Conservation (phyloP, 2,888 invertebrate species). For the Pandemis heparana region DNA sequence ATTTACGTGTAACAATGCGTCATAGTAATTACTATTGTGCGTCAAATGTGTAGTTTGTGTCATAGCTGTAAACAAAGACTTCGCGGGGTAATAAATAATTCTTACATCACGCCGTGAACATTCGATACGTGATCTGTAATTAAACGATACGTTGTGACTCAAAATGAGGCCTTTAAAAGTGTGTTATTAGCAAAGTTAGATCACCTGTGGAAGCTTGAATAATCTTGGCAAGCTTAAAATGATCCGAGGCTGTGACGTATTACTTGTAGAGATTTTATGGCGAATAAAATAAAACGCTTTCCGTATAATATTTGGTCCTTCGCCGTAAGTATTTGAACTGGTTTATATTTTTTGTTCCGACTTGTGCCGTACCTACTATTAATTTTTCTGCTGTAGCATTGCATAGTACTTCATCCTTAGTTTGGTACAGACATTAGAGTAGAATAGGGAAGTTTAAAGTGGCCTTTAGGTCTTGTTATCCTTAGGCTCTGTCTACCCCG, state of each 20-base stretch:
- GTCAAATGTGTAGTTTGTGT: constrained; percentile 29
- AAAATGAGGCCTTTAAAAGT: constrained; percentile 37
- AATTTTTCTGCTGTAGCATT: too few species aligned
- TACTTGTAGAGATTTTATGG: too few species aligned
- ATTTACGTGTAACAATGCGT: constrained; percentile 21
- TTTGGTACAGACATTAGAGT: too few species aligned
- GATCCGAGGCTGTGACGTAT: neutral
- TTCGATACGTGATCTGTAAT: constrained; percentile 72
- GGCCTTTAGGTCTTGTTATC: too few species aligned
- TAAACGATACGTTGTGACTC: constrained; percentile 55
- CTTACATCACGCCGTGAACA: constrained; percentile 71
- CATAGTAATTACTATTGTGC: constrained; percentile 36
- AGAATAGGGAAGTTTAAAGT: too few species aligned
- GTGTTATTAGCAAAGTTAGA: constrained; percentile 33
- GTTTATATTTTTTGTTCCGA: too few species aligned
- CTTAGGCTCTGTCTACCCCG: too few species aligned
- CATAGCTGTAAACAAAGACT: constrained; percentile 58
- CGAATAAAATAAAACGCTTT: too few species aligned
- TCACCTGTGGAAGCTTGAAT: constrained; percentile 24
- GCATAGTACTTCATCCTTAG: too few species aligned
- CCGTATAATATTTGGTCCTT: too few species aligned
- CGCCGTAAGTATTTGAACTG: too few species aligned
- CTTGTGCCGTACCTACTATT: too few species aligned
- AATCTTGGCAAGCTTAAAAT: neutral
- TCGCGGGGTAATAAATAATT: constrained; percentile 71